phyloP scores from a whole-genome alignment of 2,888 invertebrate species.

The Tholera decimalis region DNA sequence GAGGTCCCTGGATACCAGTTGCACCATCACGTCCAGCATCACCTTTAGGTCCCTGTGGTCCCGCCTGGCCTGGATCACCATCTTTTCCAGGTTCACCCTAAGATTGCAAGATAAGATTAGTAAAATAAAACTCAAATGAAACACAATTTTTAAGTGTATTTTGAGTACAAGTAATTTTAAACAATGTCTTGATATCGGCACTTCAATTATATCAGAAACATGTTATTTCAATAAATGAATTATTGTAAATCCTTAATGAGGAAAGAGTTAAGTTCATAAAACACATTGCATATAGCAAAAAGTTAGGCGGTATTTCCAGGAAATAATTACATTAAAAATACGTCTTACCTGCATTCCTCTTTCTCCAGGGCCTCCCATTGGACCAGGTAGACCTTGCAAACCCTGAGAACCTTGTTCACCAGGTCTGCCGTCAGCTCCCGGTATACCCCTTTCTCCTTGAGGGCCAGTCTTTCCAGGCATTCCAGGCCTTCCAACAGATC shows the following conservation, averaged over 20 bases:
- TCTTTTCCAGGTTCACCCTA: conserved; percentile 95
- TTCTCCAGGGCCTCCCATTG: conserved; percentile 95
- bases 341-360: conserved; percentile 93
- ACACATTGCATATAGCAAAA: not conserved
- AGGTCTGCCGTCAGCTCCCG: conserved; percentile 96
- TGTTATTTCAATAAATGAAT: no score
- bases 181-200: no score
- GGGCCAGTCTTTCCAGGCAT: conserved; percentile 93
- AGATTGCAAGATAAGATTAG: no score
- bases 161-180: no score
- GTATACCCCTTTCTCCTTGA: conserved; percentile 94
- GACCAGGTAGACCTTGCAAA: conserved; percentile 95
- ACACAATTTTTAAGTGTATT: no score
- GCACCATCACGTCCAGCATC: conserved; percentile 95
- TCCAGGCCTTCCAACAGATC: conserved; percentile 93
- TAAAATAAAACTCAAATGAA: no score
- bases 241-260: no score
- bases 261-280: no score
- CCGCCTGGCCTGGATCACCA: conserved; percentile 94
- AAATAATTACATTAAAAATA: not conserved
- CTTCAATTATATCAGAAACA: no score
- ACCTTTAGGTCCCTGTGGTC: conserved; percentile 95
- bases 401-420: conserved; percentile 96
- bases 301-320: not conserved
- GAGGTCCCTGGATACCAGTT: conserved; percentile 94